phyloP scores from a whole-genome alignment of 2,888 invertebrate genomes.

The Eupithecia exiguata region DNA sequence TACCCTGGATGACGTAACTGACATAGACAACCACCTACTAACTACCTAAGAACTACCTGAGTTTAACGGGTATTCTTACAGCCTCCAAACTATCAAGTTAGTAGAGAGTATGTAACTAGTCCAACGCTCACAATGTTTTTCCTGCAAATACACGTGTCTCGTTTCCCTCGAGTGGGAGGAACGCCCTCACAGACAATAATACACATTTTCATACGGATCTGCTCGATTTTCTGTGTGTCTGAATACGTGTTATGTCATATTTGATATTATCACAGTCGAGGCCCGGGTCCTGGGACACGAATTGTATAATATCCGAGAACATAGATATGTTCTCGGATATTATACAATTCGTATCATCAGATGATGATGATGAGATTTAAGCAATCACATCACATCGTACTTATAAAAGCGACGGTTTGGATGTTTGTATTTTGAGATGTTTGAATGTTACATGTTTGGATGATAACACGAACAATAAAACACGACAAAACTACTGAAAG shows the following conservation, averaged over 20 bases:
- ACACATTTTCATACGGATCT: neutral
- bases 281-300: neutral
- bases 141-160: constrained; percentile 2
- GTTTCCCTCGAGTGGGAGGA: constrained; percentile 5
- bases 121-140: constrained; percentile 1
- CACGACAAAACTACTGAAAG: too few relatives aligned
- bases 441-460: too few relatives aligned
- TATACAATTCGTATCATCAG: too few relatives aligned
- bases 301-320: neutral
- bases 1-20: too few relatives aligned
- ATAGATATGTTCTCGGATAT: too few relatives aligned
- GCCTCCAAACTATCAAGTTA: neutral
- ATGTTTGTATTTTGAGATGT: too few relatives aligned
- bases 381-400: neutral
- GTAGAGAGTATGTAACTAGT: neutral
- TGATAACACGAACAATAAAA: too few relatives aligned
- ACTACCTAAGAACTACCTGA: too few relatives aligned
- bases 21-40: too few relatives aligned
- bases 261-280: constrained; percentile 3
- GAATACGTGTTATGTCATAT: constrained; percentile 4
- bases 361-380: neutral
- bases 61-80: too few relatives aligned
- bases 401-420: too few relatives aligned
- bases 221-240: neutral
- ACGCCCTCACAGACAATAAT: constrained; percentile 9